Evolutionary conservation across 1,140 invertebrate genomes (phyloP).

Genomic region (Hormaphis cornu): DNA sequence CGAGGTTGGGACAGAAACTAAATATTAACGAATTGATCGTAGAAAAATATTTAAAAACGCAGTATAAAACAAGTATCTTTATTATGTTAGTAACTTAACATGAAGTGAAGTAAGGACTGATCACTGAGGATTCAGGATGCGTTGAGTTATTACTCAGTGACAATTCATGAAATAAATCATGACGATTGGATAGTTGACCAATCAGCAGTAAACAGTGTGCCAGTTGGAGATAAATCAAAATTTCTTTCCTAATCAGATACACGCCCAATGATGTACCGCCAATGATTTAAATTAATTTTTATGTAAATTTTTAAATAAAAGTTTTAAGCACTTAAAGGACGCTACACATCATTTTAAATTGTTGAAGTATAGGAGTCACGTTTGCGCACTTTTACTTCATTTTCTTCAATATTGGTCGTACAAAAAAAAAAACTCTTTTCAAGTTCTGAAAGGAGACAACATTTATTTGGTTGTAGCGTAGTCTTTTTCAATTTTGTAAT

Average conservation of each 20-base stretch:
- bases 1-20: neutral
- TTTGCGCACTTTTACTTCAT: too few relatives aligned
- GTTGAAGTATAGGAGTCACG: too few relatives aligned
- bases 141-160: slow-evolving; percentile 10
- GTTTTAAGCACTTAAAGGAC: too few relatives aligned
- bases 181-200: slow-evolving; percentile 21
- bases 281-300: neutral
- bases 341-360: too few relatives aligned
- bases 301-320: too few relatives aligned
- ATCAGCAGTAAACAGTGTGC: slow-evolving; percentile 30
- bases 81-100: slow-evolving; percentile 13
- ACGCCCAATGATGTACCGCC: neutral
- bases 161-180: slow-evolving; percentile 24
- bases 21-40: slow-evolving; percentile 8
- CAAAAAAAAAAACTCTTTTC: too few relatives aligned
- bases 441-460: too few relatives aligned
- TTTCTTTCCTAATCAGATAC: slow-evolving; percentile 15
- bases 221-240: slow-evolving; percentile 15
- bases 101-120: too few relatives aligned
- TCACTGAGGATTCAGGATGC: too few relatives aligned
- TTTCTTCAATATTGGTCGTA: too few relatives aligned
- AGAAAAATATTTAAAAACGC: slow-evolving; percentile 6
- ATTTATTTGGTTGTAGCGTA: too few relatives aligned
- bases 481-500: too few relatives aligned
- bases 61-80: slow-evolving; percentile 7